Evolutionary conservation across 2,888 invertebrate species (phyloP), one percentile per base, ranked within the genome.

Genomic region (Scaptomyza cyrtandrae): DNA sequence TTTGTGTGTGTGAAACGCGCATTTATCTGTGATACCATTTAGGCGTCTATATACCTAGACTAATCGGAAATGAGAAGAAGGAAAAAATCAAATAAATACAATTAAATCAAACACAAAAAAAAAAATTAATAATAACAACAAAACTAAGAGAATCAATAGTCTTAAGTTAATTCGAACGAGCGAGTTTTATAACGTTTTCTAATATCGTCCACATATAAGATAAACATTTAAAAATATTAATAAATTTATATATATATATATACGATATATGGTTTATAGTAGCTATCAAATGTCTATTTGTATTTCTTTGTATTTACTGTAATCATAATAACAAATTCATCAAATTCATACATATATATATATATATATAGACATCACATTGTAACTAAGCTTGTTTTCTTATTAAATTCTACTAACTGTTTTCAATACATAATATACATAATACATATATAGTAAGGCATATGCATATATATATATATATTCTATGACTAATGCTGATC

Each of bases 11-110:
- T 50, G 61, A 49, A 33, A 65, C 60, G 62, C 82, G 67, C 82
- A 85, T 85, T 85, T 78, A 83, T 84, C 84, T 84, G 84, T 84
- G 84, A 84, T 84, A 84, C 75, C 70, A 82, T 78, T 73, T 84
- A 75, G 80, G 78, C 84, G 74, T 81, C 74, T 85, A 63, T 61
- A 69, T 70, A 52, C 60, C 61, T 74, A 78, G 77, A 80, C 56
- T 59, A 55, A 67, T 45, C 24, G 37, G n/a, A 19, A 60, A 58
- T 44, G 41, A 50, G 55, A 49, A 39, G 9, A 33, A 31, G 2
- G 48, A 46, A 41, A 45, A 39, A 9, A 49, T 49, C 16, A 5
- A 45, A 73, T 55, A 64, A 65, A 33, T 19, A 48, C 14, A 16
- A 35, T 46, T 19, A 39, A 57, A 35, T 43, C 46, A 54, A 55